Evolutionary conservation across 2,113 vertebrate species (phyloP), one percentile per base, ranked within the genome.

Genomic region (Hemichromis elongatus): DNA sequence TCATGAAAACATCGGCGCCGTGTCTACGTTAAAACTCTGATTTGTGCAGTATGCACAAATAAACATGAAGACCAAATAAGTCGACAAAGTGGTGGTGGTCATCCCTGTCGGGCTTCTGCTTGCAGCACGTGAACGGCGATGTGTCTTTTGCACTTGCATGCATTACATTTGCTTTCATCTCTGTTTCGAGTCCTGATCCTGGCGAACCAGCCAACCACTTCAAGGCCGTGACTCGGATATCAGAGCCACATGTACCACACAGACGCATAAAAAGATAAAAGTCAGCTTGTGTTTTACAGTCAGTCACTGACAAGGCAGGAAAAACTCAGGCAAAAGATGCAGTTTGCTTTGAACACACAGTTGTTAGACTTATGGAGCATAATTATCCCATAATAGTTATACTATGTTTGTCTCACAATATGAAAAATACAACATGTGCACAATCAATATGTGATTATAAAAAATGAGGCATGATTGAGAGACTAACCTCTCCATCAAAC

Each of bases 251-350:
- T 50, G 68, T 30, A 28, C 42, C 13, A 9, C 66, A 3, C 63
- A 2, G 59, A 63, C 0, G 35, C 0, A 1, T 28, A 3, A 47
- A 28, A 70, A 21, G 21, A 18, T 47, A 0, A 70, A 47, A 73
- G 40, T 47, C 40, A 11, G 42, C 40, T 28, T 28, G 40, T 10
- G 40, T 47, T 73, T 28, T 0, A 47, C 40, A 73, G 21, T 5
- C 13, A 42, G 37, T 26, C 63, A 42, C 63, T 26, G 0, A 42
- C 61, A 45, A 73, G 42, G 42, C 68, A 47, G 7, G 18, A 52
- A 52, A 52, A 52, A 4, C 7, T 19, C 7, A 18, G 16, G 7
- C 47, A 18, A 19, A 8, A 30, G 30, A 30, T 33, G 30, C 30
- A 6, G 30, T 33, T 33, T 33, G 18, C 33, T 7, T 19, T 63